Conservation (phyloP, 1,140 invertebrate genomes). For the Aphelenchoides avenae region DNA sequence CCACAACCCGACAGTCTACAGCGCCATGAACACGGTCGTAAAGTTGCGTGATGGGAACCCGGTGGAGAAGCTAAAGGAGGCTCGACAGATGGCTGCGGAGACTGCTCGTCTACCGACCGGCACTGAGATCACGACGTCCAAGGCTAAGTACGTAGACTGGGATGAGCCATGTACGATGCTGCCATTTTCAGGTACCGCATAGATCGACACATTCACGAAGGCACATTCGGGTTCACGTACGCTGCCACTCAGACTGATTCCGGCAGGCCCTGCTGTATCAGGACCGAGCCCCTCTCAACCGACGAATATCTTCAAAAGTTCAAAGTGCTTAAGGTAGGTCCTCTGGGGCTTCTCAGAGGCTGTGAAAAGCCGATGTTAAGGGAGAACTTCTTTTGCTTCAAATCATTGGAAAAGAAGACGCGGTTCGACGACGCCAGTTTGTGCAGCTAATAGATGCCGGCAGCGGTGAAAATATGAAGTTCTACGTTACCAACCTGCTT, state of each 20-base stretch:
- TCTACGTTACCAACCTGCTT: slow-evolving; percentile 18
- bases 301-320: slow-evolving; percentile 16
- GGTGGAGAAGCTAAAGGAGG: too few species aligned
- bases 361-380: slow-evolving; percentile 11
- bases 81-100: too few species aligned
- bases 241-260: slow-evolving; percentile 14
- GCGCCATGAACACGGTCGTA: too few species aligned
- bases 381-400: slow-evolving; percentile 24
- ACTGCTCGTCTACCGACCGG: too few species aligned
- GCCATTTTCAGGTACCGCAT: slow-evolving; percentile 14
- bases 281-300: slow-evolving; percentile 30
- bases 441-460: slow-evolving; percentile 18
- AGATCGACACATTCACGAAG: slow-evolving; percentile 2
- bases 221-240: slow-evolving; percentile 21
- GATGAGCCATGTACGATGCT: too few species aligned
- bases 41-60: too few species aligned
- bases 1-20: too few species aligned
- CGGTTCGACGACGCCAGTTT: slow-evolving; percentile 5
- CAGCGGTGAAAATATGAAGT: slow-evolving; percentile 23
- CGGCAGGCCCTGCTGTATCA: slow-evolving; percentile 1
- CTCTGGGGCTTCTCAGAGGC: not conserved
- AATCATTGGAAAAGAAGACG: not conserved
- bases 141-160: too few species aligned
- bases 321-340: slow-evolving; percentile 18
- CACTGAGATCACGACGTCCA: too few species aligned